Evolutionary conservation across 2,888 invertebrate genomes (phyloP), one percentile per base, ranked within the genome.

Genomic region (Ectemnius lituratus): DNA sequence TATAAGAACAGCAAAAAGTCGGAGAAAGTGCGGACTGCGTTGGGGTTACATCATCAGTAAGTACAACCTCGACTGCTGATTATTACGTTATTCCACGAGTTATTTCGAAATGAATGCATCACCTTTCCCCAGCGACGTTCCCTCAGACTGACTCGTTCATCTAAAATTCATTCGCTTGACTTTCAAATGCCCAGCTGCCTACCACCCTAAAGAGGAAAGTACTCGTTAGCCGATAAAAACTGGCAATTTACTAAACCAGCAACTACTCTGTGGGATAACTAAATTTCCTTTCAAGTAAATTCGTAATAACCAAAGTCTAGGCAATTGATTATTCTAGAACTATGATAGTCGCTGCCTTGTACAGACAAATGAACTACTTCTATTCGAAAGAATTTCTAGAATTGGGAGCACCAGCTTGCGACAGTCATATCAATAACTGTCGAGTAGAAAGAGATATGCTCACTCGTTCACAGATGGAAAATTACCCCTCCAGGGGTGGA

Each of bases 361-460:
- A 37, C 37, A 37, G 37, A 37, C 8, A 37, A 37, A 27, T 5
- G 59, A 28, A 56, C 46, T 37, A 27, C 23, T 46, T 20, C 66
- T 46, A 49, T 27, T 16, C 28, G 60, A 28, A 60, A 37, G 20
- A 67, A 60, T 37, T 59, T 56, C 56, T 59, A 63, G 63, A 75
- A 73, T 75, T 64, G 64, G 28, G 67, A 49, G 62, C 66, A 72
- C 45, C 67, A 45, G 68, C 69, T 76, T 67, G 69, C 49, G 74
- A 70, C 72, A 70, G 64, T 70, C 69, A 75, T 76, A 80, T 78
- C 80, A 67, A 76, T 78, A 80, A 74, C 73, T 75, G 78, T 75
- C 74, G 14, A 14, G 46, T 46, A 58, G 60, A 64, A 59, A 75
- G 71, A 72, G 73, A 59, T 11, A 37, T 61, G 74, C 49, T 65